Conservation (phyloP, 37 sponge, comb jelly and placozoan species). For the Axinella damicornis region DNA sequence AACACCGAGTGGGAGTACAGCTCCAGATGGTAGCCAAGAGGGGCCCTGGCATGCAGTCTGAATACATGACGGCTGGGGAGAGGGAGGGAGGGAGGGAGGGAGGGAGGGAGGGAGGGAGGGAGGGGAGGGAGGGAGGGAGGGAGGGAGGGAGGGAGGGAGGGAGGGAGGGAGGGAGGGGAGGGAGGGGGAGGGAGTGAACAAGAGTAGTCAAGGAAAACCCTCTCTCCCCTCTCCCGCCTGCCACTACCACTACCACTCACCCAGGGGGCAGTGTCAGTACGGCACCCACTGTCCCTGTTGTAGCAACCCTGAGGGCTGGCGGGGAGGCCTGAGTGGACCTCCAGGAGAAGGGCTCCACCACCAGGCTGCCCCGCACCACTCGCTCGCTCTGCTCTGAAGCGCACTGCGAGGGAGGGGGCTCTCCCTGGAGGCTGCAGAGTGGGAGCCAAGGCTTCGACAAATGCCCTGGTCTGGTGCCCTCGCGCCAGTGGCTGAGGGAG, state of each 20-base stretch:
- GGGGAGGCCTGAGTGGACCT: constrained; percentile 14
- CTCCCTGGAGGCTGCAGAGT: constrained; percentile 19
- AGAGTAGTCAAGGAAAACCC: not conserved
- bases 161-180: too few relatives aligned
- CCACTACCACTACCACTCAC: too few relatives aligned
- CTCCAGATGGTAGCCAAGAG: constrained; percentile 74
- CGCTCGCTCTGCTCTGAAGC: constrained; percentile 5
- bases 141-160: not conserved
- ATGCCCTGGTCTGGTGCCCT: constrained; percentile 39
- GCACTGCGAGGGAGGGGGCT: constrained; percentile 1
- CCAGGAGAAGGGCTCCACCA: constrained; percentile 72
- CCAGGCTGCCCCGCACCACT: constrained; percentile 35
- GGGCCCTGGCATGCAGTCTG: constrained; percentile 50
- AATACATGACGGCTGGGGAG: constrained; percentile 57
- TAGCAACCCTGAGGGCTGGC: constrained; percentile 45
- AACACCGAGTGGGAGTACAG: constrained; percentile 60
- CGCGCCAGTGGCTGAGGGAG: constrained; percentile 77
- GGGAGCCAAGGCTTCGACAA: too few relatives aligned
- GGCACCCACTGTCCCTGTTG: constrained; percentile 54
- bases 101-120: constrained; percentile 17
- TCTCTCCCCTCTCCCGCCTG: too few relatives aligned
- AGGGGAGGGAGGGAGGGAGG: not conserved
- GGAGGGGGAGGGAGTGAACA: too few relatives aligned
- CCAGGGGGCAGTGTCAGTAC: constrained; percentile 59
- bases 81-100: constrained; percentile 4